phyloP scores from a whole-genome alignment of 2,888 invertebrate species.

The Zygaena filipendulae region DNA sequence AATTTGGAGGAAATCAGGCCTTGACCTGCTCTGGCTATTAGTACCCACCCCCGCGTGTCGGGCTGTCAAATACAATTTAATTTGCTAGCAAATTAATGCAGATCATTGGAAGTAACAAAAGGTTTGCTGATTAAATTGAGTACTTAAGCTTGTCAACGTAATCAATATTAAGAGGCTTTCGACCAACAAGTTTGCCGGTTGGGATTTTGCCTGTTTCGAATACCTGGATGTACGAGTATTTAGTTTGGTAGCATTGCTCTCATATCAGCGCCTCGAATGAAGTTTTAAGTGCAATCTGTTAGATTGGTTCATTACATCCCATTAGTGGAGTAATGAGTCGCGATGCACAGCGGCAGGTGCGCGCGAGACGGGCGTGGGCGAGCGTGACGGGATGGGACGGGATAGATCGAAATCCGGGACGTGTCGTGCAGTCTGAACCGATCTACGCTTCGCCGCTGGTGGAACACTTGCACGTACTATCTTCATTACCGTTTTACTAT shows the following conservation, averaged over 20 bases:
- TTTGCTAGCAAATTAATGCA: constrained; percentile 41
- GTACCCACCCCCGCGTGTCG: constrained; percentile 39
- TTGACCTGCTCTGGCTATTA: constrained; percentile 45
- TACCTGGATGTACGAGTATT: constrained; percentile 23
- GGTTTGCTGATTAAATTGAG: constrained; percentile 20
- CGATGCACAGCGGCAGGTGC: constrained; percentile 44
- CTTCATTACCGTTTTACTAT: constrained; percentile 16
- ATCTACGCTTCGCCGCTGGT: too few species aligned
- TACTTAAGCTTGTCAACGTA: too few species aligned
- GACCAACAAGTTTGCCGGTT: constrained; percentile 4
- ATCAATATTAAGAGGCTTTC: constrained; percentile 13
- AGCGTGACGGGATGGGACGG: constrained; percentile 2
- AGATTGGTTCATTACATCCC: constrained; percentile 66
- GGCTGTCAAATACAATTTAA: constrained; percentile 45
- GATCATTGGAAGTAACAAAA: constrained; percentile 37
- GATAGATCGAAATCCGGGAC: too few species aligned
- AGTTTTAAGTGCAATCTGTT: constrained; percentile 66
- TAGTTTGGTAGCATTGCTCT: constrained; percentile 51
- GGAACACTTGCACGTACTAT: constrained; percentile 13
- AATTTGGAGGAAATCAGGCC: constrained; percentile 40
- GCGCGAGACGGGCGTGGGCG: constrained; percentile 29
- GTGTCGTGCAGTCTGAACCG: too few species aligned
- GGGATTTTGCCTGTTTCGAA: background rate
- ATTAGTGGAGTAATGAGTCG: constrained; percentile 66
- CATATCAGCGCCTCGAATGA: constrained; percentile 57